Evolutionary conservation across 2,888 invertebrate genomes (phyloP).

Genomic region (Xanthorhoe spadicearia): DNA sequence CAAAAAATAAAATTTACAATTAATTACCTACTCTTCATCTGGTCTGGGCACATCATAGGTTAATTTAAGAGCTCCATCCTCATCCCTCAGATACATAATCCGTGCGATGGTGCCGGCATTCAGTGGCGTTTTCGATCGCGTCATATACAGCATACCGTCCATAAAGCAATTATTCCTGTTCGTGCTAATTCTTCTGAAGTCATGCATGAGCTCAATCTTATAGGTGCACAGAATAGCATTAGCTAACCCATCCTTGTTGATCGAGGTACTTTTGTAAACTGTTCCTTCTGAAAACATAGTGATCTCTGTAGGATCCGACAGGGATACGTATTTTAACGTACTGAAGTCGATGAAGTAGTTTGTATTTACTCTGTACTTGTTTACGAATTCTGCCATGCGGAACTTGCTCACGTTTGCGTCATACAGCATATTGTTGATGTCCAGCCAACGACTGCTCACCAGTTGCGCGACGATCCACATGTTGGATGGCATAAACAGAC

Average conservation of each 20-base stretch:
- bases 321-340: slow-evolving; percentile 67
- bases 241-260: slow-evolving; percentile 67
- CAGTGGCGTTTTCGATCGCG: slow-evolving; percentile 62
- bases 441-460: slow-evolving; percentile 85
- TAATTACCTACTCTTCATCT: slow-evolving; percentile 1
- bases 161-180: slow-evolving; percentile 71
- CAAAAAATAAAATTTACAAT: not conserved
- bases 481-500: slow-evolving; percentile 81
- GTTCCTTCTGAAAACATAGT: slow-evolving; percentile 49
- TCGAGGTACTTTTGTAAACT: slow-evolving; percentile 8
- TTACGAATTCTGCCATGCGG: slow-evolving; percentile 83
- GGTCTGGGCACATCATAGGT: slow-evolving; percentile 46
- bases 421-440: slow-evolving; percentile 83
- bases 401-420: slow-evolving; percentile 83
- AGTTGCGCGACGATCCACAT: slow-evolving; percentile 83
- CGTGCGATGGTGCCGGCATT: slow-evolving; percentile 57
- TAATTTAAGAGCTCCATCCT: slow-evolving; percentile 67
- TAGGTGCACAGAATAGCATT: slow-evolving; percentile 85
- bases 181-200: slow-evolving; percentile 69
- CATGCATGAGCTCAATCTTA: slow-evolving; percentile 73
- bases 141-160: slow-evolving; percentile 78
- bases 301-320: slow-evolving; percentile 65
- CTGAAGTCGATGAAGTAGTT: slow-evolving; percentile 80
- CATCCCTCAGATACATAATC: slow-evolving; percentile 62
- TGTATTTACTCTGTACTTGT: slow-evolving; percentile 85